phyloP scores from a whole-genome alignment of 2,797 vertebrate genomes.

The Alca torda region DNA sequence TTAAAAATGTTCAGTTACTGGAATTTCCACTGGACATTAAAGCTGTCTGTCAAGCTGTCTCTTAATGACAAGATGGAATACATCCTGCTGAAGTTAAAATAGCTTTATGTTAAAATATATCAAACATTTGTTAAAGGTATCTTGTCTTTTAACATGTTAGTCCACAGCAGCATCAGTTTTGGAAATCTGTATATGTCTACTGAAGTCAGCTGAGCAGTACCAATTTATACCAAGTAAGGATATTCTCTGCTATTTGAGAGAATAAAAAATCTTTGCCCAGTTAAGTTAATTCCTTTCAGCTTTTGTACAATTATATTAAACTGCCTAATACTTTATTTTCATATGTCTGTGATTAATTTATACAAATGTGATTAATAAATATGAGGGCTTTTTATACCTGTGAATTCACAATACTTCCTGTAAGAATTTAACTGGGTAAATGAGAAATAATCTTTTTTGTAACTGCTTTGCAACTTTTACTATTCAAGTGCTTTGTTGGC shows the following conservation, averaged over 20 bases:
- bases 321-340: not conserved
- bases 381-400: not conserved
- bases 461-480: not conserved
- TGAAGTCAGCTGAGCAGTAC: not conserved
- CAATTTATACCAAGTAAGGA: not conserved
- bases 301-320: not conserved
- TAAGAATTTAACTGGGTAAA: not conserved
- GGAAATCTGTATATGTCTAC: not conserved
- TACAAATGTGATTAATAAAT: not conserved
- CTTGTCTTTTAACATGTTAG: not conserved
- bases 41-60: not conserved
- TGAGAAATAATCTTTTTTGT: not conserved
- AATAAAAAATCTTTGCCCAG: not conserved
- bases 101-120: not conserved
- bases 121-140: not conserved
- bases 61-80: not conserved
- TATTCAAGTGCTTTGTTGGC: not conserved
- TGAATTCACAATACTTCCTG: not conserved
- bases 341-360: not conserved
- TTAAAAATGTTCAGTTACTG: not conserved
- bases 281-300: not conserved
- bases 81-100: not conserved
- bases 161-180: not conserved
- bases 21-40: not conserved
- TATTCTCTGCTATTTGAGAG: not conserved